Conservation (phyloP, 2,797 vertebrate genomes). For the Sebastes miniatus region DNA sequence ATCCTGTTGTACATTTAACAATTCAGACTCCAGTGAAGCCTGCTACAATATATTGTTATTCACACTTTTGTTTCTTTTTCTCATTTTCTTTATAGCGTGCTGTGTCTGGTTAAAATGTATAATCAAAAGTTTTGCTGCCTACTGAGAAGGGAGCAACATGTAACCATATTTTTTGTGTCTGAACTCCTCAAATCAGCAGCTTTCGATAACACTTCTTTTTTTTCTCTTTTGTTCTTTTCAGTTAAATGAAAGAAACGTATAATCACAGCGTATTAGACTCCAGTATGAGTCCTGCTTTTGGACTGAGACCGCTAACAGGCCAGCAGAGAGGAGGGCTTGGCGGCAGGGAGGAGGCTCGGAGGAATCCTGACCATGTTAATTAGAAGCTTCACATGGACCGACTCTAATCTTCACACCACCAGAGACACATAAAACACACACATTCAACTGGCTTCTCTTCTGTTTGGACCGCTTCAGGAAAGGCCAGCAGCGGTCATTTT, state of each 20-base stretch:
- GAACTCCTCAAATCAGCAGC: not conserved
- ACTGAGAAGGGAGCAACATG: not conserved
- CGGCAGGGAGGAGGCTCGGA: conserved; percentile 48
- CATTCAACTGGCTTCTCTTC: conserved; percentile 12
- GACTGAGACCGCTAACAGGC: conserved; percentile 23
- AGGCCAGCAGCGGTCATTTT: not conserved
- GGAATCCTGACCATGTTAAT: conserved; percentile 69
- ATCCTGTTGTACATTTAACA: not conserved
- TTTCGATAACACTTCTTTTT: not conserved
- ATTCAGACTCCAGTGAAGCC: not conserved
- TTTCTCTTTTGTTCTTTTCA: conserved; percentile 9
- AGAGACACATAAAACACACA: conserved; percentile 56
- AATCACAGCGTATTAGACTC: conserved; percentile 21
- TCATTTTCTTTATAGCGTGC: not conserved
- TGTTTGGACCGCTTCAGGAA: conserved; percentile 6
- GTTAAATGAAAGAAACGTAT: conserved; percentile 15
- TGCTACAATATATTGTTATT: not conserved
- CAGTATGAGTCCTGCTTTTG: conserved; percentile 25
- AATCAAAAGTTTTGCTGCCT: conserved; percentile 2
- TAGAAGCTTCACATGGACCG: conserved; percentile 55
- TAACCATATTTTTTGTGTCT: not conserved
- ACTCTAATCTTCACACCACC: conserved; percentile 64
- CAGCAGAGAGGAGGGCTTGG: conserved; percentile 19
- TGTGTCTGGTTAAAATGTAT: conserved; percentile 4
- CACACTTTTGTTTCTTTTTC: not conserved